phyloP scores from a whole-genome alignment of 2,888 invertebrate genomes.

The Tinea semifulvella region DNA sequence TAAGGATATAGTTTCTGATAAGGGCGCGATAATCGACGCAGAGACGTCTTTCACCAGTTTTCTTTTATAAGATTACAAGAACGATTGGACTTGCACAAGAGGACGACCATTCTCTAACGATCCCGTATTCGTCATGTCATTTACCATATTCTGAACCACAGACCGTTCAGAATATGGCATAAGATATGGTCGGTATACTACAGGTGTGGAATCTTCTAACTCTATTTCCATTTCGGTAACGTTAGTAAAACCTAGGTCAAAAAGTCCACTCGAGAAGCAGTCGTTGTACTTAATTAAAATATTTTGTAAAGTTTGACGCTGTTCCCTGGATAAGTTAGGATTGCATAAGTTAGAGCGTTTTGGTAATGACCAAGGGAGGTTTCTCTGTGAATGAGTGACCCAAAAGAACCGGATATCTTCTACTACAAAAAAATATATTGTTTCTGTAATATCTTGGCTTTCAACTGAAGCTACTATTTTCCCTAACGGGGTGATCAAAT shows the following conservation, averaged over 20 bases:
- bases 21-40: slow-evolving; percentile 23
- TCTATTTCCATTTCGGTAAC: slow-evolving; percentile 20
- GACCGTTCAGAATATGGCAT: slow-evolving; percentile 19
- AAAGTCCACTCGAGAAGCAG: slow-evolving; percentile 19
- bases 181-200: slow-evolving; percentile 22
- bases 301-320: slow-evolving; percentile 2
- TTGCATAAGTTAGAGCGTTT: neutral
- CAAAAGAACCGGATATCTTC: slow-evolving; percentile 5
- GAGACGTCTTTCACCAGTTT: slow-evolving; percentile 21
- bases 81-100: slow-evolving; percentile 24
- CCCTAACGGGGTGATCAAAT: neutral
- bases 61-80: slow-evolving; percentile 23
- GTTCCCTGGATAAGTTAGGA: neutral
- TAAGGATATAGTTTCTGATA: too few relatives aligned
- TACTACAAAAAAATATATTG: slow-evolving; percentile 5
- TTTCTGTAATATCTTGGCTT: slow-evolving; percentile 5
- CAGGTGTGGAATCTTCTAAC: slow-evolving; percentile 17
- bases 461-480: neutral
- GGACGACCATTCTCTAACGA: slow-evolving; percentile 20
- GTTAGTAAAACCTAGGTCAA: slow-evolving; percentile 19
- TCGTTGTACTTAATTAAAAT: slow-evolving; percentile 2
- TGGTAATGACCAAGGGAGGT: slow-evolving; percentile 1
- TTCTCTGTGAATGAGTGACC: slow-evolving; percentile 12
- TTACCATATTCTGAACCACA: slow-evolving; percentile 19
- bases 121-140: slow-evolving; percentile 20